Conservation (phyloP, 2,888 invertebrate genomes). For the Drosophila fungiperda region DNA sequence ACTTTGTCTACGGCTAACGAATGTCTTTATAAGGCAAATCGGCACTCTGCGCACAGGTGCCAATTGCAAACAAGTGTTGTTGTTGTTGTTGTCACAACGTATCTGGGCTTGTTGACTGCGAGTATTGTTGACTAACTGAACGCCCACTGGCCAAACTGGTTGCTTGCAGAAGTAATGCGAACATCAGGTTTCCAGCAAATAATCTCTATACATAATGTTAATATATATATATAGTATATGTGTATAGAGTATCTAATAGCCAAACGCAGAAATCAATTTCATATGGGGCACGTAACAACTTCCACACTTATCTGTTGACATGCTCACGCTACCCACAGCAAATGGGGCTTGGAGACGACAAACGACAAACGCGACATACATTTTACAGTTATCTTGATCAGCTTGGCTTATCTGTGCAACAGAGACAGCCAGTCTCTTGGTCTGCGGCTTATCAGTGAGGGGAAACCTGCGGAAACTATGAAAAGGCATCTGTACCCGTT, state of each 20-base stretch:
- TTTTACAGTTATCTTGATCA: conserved; percentile 60
- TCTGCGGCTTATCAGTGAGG: conserved; percentile 44
- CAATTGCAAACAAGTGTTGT: conserved; percentile 56
- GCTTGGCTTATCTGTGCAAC: conserved; percentile 37
- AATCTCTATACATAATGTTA: conserved; percentile 1
- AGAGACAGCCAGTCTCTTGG: conserved; percentile 7
- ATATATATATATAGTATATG: neutral
- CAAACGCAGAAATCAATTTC: conserved; percentile 63
- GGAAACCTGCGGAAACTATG: conserved; percentile 22
- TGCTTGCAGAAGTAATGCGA: conserved; percentile 25
- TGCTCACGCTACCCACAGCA: conserved; percentile 53
- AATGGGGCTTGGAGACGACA: conserved; percentile 29
- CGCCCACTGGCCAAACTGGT: conserved; percentile 69
- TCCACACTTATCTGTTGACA: conserved; percentile 24
- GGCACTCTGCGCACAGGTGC: conserved; percentile 34
- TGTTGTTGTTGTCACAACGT: conserved; percentile 33
- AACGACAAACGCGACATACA: conserved; percentile 73
- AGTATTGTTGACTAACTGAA: conserved; percentile 54
- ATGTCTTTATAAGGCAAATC: conserved; percentile 45
- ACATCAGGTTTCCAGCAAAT: conserved; percentile 49
- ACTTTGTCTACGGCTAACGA: conserved; percentile 44
- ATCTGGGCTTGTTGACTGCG: conserved; percentile 8
- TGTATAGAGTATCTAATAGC: conserved; percentile 33
- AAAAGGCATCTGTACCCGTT: conserved; percentile 28
- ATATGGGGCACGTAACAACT: conserved; percentile 53